These are phyloP conservation scores for Himalopsyche anomala DNA, from an alignment of 2,888 invertebrate genomes.

Conservation along the genomic window DNA sequence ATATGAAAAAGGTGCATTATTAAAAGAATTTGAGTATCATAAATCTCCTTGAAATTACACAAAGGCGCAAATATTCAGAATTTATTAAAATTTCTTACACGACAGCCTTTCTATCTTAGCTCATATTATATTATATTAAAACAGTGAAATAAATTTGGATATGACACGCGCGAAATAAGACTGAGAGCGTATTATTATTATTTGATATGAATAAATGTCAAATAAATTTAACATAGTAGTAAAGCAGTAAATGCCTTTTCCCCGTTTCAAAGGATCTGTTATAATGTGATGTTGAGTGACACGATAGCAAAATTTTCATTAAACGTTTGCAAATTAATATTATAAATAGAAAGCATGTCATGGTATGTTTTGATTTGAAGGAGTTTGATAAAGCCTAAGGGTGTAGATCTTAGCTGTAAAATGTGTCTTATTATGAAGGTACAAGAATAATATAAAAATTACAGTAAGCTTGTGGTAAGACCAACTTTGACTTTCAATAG, in stretches of 20 bases:
- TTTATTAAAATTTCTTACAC: slow-evolving; percentile 15
- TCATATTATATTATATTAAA: slow-evolving; percentile 14
- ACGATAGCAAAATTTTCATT: slow-evolving; percentile 1
- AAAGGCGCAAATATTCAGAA: neutral
- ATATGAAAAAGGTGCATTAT: too few relatives aligned
- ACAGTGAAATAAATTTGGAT: slow-evolving; percentile 35
- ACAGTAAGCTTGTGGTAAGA: too few relatives aligned
- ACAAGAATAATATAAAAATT: too few relatives aligned
- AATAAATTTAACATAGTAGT: slow-evolving; percentile 27
- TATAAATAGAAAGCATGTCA: neutral
- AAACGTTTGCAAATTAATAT: slow-evolving; percentile 25
- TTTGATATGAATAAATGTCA: slow-evolving; percentile 43
- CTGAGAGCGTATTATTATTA: slow-evolving; percentile 18
- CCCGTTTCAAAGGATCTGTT: slow-evolving; percentile 2
- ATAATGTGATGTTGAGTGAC: slow-evolving; percentile 41
- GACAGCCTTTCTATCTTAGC: slow-evolving; percentile 2
- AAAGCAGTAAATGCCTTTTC: slow-evolving; percentile 24
- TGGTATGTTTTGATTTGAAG: neutral
- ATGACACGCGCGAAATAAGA: slow-evolving; percentile 34
- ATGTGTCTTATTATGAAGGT: too few relatives aligned
- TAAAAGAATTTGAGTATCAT: too few relatives aligned
- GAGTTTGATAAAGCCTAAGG: neutral
- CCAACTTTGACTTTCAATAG: too few relatives aligned
- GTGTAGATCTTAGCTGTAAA: too few relatives aligned
- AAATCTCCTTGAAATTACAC: neutral